phyloP scores from a whole-genome alignment of 2,797 vertebrate species.

The Anguilla pacifica region DNA sequence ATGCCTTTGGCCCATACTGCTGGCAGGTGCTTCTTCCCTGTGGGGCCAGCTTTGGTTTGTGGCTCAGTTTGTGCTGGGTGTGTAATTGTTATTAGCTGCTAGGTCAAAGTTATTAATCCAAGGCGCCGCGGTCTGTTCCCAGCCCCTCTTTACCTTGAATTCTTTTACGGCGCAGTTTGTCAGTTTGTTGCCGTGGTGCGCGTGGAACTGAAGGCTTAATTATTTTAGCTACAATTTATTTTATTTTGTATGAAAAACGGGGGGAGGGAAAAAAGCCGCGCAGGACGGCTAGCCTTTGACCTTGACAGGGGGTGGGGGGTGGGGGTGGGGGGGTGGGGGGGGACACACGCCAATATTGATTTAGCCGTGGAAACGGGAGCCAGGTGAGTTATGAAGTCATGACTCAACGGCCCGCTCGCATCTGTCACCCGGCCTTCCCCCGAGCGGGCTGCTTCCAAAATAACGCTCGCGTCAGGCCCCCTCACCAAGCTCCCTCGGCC shows the following conservation, averaged over 20 bases:
- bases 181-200: conserved; percentile 55
- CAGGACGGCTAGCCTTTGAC: conserved; percentile 68
- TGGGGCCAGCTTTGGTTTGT: conserved; percentile 21
- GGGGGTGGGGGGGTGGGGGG: no score
- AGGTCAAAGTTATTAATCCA: conserved; percentile 22
- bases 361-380: conserved; percentile 75
- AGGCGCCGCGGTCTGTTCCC: conserved; percentile 48
- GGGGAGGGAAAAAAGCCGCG: conserved; percentile 52
- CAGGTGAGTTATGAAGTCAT: conserved; percentile 76
- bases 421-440: conserved; percentile 58
- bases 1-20: conserved; percentile 29
- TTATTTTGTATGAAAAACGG: conserved; percentile 70
- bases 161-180: conserved; percentile 59
- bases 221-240: conserved; percentile 76
- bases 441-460: conserved; percentile 41
- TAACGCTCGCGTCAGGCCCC: conserved; percentile 49
- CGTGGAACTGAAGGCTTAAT: conserved; percentile 72
- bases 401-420: conserved; percentile 70
- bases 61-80: conserved; percentile 39
- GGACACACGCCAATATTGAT: conserved; percentile 72
- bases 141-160: conserved; percentile 61
- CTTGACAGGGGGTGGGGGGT: conserved; percentile 64
- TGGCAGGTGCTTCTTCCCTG: conserved; percentile 28
- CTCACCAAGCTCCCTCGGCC: background rate
- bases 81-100: conserved; percentile 30